Evolutionary conservation across 1,140 invertebrate species (phyloP), one percentile per base, ranked within the genome.

Genomic region (Cyclargus thomasi): DNA sequence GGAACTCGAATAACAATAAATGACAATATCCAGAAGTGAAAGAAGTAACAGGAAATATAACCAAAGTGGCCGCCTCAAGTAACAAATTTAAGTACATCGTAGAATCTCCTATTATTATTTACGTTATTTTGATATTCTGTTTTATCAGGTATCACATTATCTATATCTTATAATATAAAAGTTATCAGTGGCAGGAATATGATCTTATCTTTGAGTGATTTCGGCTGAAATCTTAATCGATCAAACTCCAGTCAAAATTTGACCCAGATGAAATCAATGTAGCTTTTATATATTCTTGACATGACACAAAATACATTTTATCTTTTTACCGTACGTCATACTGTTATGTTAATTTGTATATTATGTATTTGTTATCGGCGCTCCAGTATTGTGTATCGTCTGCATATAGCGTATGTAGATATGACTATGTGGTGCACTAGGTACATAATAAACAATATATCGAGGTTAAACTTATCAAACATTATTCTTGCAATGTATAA

Each of bases 381-480:
- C 14, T 8, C 29, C 29, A 29, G 29, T 47, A 47, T 47, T 47
- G 39, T 47, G 39, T 47, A 47, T 47, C 39, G 6, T 47, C 10
- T 2, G 14, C 39, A 16, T 47, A 47, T 47, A 47, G 11, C 11
- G 10, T 8, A 39, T 39, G 11, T 39, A 35, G 29, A 35, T 35
- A 35, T 35, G 36, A 8, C 36, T 39, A 39, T 39, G 36, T 39
- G 36, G 36, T 10, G 20, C 55, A 59, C 17, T 20, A 21, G 16
- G 53, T 59, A 59, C 39, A 47, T 1, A 29, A 5, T 29, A 5
- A 29, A 29, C 55, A 10, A 59, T 59, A 20, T 20, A 59, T 20
- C 11, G 55, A 59, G 55, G 55, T 20, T 59, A 59, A 59, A 59
- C 53, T 20, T 11, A 59, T 18, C 20, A 59, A 59, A 59, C 55